Evolutionary conservation across 1,140 invertebrate species (phyloP).

Genomic region (Lamellibrachia luymesi): DNA sequence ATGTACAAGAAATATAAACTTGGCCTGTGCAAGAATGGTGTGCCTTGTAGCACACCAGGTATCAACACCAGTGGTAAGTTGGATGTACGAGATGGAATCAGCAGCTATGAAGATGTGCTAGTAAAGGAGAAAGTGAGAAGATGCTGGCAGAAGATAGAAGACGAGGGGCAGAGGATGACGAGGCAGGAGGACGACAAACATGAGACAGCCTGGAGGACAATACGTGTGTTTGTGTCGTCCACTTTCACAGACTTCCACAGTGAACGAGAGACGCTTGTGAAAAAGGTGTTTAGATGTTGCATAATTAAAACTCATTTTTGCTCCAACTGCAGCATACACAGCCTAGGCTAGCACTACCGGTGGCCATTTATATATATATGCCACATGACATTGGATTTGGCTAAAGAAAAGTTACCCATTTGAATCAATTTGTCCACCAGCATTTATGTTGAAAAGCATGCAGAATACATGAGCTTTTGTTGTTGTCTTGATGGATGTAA

Average conservation of each 20-base stretch:
- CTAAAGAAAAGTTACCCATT: no score
- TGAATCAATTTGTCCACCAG: no score
- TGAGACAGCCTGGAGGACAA: slow-evolving; percentile 40
- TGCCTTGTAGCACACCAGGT: neutral
- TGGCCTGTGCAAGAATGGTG: neutral
- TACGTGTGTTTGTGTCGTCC: slow-evolving; percentile 55
- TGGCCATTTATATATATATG: no score
- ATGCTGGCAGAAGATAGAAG: slow-evolving; percentile 12
- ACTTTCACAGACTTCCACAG: slow-evolving; percentile 56
- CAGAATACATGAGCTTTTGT: no score
- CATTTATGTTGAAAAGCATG: no score
- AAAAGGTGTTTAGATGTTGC: slow-evolving; percentile 41
- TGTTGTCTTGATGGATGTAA: no score
- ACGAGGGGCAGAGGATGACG: neutral
- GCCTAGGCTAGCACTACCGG: no score
- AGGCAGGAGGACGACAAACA: neutral
- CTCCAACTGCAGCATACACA: no score
- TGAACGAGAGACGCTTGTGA: slow-evolving; percentile 55
- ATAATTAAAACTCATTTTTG: neutral
- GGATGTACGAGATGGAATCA: neutral
- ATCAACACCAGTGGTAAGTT: neutral
- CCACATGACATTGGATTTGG: no score
- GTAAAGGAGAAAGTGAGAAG: slow-evolving; percentile 11
- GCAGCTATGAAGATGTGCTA: neutral
- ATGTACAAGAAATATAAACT: slow-evolving; percentile 1